Percentiles rank a stretch among this genome's conserved stretches.
Conservation (phyloP, 1,140 invertebrate species). For the Brachionus asplanchnoidis region DNA sequence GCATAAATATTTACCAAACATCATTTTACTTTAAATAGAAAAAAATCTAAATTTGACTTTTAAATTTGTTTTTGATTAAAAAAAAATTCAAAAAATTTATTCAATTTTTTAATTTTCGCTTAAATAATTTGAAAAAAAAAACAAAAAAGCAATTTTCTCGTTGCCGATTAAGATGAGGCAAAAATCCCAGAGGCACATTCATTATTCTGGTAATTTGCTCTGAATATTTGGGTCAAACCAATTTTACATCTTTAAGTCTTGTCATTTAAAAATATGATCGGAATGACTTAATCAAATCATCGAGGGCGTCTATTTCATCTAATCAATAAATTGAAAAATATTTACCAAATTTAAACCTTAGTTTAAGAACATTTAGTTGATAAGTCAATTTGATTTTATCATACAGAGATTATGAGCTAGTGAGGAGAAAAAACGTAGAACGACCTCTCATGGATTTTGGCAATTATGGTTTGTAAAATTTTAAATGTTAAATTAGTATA, state of each 20-base stretch:
- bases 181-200: background rate
- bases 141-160: background rate
- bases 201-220: background rate
- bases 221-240: background rate
- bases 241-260: background rate
- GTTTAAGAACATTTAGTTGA: background rate
- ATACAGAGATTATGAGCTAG: background rate
- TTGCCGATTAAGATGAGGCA: background rate
- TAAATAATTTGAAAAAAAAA: background rate
- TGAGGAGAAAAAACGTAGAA: background rate
- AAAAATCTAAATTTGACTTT: background rate
- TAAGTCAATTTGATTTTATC: background rate
- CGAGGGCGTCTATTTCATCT: background rate
- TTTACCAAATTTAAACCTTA: background rate
- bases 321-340: background rate
- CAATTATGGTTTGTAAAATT: background rate
- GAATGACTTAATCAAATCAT: background rate
- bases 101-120: background rate
- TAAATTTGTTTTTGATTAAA: background rate
- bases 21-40: background rate
- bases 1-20: background rate
- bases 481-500: conserved; percentile 31
- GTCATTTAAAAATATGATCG: background rate
- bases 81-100: background rate
- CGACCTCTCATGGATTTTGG: conserved; percentile 10